Evolutionary conservation across 2,888 invertebrate genomes (phyloP), one percentile per base, ranked within the genome.

Genomic region (Caenorhabditis afra): DNA sequence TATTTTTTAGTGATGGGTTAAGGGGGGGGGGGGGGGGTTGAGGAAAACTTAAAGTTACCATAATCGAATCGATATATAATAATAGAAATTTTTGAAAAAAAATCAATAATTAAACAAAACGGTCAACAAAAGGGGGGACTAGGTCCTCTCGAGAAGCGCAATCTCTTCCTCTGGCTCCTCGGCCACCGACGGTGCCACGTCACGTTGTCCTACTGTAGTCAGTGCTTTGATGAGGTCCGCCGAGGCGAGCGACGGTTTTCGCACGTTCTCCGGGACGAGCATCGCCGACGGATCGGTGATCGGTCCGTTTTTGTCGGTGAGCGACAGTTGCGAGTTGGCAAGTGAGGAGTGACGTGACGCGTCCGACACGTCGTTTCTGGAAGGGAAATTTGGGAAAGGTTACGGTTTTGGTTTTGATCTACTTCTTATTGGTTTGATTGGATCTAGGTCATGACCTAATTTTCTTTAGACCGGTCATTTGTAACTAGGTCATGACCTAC

Each of bases 251-350:
- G 80, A 80, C 57, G 53, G 81, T 64, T 73, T 74, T 23, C 79
- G 64, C n/a, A 75, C 68, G 14, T 53, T 53, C 61, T 79, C 79
- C 0, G 78, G 79, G 8, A 83, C 80, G 1, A 83, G 57, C 71
- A 83, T 79, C 10, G 83, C 83, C 0, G 79, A 57, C 14, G 83
- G 83, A 47, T 83, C 83, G n/a, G 77, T 61, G 18, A 83, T 83
- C 5, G 79, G 81, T 11, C 41, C 41, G 41, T 41, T 10, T 47
- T 67, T 67, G 20, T 66, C 78, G 14, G 55, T 50, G 12, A 77
- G 16, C 8, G 77, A 78, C 7, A 66, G 44, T 0, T 35, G 59
- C 20, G 64, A 65, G 16, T 64, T 67, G 47, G 52, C 52, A 1
- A 45, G 37, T 20, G 73, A 76, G 14, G 73, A 50, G 55, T 66